Conservation (phyloP, 2,888 invertebrate species). For the Mellilla xanthometata region DNA sequence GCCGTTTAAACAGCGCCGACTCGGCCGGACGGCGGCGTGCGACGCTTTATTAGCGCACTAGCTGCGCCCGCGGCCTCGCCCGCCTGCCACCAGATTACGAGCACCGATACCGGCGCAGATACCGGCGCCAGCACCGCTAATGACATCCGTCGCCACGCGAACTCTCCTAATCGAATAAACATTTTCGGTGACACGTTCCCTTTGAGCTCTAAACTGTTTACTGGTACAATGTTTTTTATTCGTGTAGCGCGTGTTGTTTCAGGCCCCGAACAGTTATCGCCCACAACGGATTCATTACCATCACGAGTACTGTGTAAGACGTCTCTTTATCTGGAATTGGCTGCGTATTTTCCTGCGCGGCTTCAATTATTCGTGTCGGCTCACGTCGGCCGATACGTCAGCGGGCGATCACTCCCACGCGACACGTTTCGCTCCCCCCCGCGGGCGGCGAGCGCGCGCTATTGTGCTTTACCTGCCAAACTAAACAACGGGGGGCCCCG, state of each 20-base stretch:
- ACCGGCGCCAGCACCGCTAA: not conserved
- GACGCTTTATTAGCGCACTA: constrained; percentile 31
- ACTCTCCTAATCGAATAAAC: not conserved
- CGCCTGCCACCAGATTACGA: constrained; percentile 24
- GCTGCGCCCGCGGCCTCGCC: constrained; percentile 21
- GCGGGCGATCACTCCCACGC: constrained; percentile 53
- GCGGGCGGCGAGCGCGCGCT: constrained; percentile 25
- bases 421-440: constrained; percentile 43
- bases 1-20: constrained; percentile 50
- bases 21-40: constrained; percentile 4
- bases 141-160: not conserved
- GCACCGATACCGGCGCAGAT: constrained; percentile 7
- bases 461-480: constrained; percentile 70
- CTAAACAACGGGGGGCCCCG: constrained; percentile 56
- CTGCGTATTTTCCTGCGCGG: constrained; percentile 42
- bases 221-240: not conserved
- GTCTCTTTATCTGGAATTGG: constrained; percentile 28
- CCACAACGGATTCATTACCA: constrained; percentile 13
- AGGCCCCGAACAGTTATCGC: constrained; percentile 3
- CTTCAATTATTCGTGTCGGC: constrained; percentile 45
- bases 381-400: constrained; percentile 46
- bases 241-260: constrained; percentile 4
- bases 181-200: not conserved
- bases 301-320: constrained; percentile 18
- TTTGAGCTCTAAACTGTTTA: constrained; percentile 1